Evolutionary conservation across 1,140 invertebrate genomes (phyloP).

Genomic region (Argopecten irradians): DNA sequence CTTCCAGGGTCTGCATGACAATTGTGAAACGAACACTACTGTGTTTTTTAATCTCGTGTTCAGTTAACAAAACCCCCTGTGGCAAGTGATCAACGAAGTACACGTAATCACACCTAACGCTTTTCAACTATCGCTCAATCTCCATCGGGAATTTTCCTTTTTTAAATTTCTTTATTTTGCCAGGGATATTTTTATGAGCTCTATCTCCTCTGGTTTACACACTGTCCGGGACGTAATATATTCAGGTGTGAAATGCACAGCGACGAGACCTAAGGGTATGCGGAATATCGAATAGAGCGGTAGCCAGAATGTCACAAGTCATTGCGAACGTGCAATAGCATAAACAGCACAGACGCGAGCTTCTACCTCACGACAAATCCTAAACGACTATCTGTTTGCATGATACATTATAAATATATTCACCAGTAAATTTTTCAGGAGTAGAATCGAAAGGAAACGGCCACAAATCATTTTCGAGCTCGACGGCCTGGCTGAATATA

Average conservation of each 20-base stretch:
- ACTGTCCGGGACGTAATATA: background rate
- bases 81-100: background rate
- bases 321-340: background rate
- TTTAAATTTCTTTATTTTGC: background rate
- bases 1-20: background rate
- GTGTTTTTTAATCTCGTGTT: background rate
- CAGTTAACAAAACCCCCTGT: background rate
- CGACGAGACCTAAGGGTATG: background rate
- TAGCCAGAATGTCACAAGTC: background rate
- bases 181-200: background rate
- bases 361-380: too few species aligned
- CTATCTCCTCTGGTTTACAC: background rate
- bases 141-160: background rate
- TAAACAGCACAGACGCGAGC: background rate
- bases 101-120: background rate
- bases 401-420: too few species aligned
- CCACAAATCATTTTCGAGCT: too few species aligned
- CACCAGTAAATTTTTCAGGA: too few species aligned
- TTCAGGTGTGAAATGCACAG: background rate
- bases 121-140: background rate
- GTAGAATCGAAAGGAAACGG: too few species aligned
- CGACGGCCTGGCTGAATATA: too few species aligned
- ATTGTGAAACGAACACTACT: background rate
- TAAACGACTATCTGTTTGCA: too few species aligned
- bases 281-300: background rate